phyloP scores from a whole-genome alignment of 2,113 vertebrate genomes.

The Globicephala melas region DNA sequence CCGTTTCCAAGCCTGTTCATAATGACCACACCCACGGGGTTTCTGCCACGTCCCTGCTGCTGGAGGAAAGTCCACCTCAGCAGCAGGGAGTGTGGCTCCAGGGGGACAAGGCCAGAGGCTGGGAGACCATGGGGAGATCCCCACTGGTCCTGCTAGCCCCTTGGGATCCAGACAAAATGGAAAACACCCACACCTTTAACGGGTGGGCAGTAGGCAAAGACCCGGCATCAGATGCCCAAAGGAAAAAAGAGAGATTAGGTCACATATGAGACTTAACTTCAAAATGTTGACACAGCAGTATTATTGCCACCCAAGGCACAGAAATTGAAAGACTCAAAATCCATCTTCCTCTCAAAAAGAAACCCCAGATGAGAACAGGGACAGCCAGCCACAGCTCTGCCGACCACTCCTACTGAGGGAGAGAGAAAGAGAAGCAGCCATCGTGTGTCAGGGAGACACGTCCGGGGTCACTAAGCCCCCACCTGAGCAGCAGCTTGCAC shows the following conservation, averaged over 20 bases:
- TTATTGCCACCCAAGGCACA: background rate
- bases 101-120: background rate
- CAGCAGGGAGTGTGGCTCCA: accelerated
- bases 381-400: background rate
- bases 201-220: background rate
- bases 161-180: background rate
- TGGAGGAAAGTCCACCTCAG: accelerated
- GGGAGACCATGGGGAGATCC: background rate
- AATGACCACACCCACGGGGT: accelerated
- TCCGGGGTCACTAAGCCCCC: background rate
- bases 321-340: background rate
- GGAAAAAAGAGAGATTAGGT: background rate
- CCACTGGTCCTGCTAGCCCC: too few species aligned
- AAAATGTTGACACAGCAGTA: background rate
- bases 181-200: background rate
- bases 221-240: background rate
- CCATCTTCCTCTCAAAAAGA: background rate
- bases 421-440: background rate
- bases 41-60: accelerated
- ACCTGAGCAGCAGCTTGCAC: background rate
- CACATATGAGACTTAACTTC: background rate
- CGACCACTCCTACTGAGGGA: background rate
- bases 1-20: background rate
- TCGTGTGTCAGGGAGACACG: background rate
- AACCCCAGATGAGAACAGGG: background rate